Conservation (phyloP, 2,888 invertebrate genomes). For the Lacanobia oleracea region DNA sequence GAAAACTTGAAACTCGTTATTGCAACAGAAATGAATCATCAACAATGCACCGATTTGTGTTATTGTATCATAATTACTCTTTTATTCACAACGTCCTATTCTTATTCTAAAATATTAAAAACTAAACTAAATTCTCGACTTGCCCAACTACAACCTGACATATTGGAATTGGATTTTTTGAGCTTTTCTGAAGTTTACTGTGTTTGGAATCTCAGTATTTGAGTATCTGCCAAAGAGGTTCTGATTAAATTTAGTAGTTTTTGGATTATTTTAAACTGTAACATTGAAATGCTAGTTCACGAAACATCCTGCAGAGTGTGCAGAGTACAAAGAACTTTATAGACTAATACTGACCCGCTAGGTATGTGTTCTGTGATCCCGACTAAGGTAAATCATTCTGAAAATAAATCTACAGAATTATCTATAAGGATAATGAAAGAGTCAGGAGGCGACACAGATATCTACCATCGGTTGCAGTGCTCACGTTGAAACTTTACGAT, state of each 20-base stretch:
- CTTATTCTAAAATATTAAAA: constrained; percentile 72
- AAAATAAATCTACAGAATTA: background rate
- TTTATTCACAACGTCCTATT: constrained; percentile 73
- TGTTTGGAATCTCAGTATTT: constrained; percentile 50
- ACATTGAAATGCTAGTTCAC: background rate
- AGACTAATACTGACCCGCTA: no score
- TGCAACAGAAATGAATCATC: constrained; percentile 64
- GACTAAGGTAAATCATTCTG: background rate
- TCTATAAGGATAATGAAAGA: background rate
- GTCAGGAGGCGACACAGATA: background rate
- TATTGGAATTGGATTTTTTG: constrained; percentile 77
- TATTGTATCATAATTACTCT: constrained; percentile 71
- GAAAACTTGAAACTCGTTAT: constrained; percentile 64
- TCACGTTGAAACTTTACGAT: no score
- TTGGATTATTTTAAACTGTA: background rate
- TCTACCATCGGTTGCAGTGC: background rate
- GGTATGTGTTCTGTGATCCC: no score
- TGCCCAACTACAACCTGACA: constrained; percentile 80
- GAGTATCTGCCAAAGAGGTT: constrained; percentile 12
- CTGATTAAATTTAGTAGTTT: constrained; percentile 20
- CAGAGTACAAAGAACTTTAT: background rate
- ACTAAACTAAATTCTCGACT: constrained; percentile 76
- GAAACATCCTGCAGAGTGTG: background rate
- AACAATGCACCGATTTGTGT: constrained; percentile 64
- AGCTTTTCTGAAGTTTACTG: constrained; percentile 16